These are phyloP conservation scores for Pseudomyrmex pallidus DNA, from an alignment of 1,140 invertebrate species.

Conservation along the genomic window DNA sequence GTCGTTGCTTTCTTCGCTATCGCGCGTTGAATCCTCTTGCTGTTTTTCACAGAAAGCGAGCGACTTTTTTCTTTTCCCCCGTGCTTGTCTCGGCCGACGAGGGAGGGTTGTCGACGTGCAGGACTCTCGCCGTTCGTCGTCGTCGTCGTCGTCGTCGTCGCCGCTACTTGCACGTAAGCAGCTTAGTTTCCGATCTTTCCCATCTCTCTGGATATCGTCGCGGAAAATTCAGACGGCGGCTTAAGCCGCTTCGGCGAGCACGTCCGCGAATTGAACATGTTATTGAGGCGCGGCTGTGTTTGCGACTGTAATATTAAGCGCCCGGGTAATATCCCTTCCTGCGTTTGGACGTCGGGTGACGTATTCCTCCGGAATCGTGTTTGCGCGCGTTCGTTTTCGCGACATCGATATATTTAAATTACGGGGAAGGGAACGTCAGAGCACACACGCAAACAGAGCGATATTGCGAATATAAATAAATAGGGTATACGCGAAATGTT, in stretches of 20 bases:
- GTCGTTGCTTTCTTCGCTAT: slow-evolving; percentile 52
- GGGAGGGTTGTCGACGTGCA: not conserved
- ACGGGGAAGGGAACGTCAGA: too few species aligned
- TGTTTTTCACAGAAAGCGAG: slow-evolving; percentile 24
- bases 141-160: not conserved
- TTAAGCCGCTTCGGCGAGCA: slow-evolving; percentile 16
- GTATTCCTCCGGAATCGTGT: too few species aligned
- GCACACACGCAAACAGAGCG: too few species aligned
- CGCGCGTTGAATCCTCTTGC: slow-evolving; percentile 36
- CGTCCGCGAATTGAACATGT: not conserved
- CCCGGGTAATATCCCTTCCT: too few species aligned
- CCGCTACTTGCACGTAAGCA: slow-evolving; percentile 43
- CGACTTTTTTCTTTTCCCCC: not conserved
- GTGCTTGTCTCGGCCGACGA: slow-evolving; percentile 21
- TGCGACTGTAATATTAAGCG: slow-evolving; percentile 5
- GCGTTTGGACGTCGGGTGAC: too few species aligned
- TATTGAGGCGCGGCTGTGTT: slow-evolving; percentile 15
- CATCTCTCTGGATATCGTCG: slow-evolving; percentile 38
- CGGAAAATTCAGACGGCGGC: slow-evolving; percentile 17
- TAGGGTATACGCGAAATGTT: too few species aligned
- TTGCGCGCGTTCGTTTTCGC: too few species aligned
- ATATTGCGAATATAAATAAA: too few species aligned
- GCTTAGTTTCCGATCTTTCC: slow-evolving; percentile 52
- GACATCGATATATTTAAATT: too few species aligned
- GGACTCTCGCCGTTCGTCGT: not conserved